These are phyloP conservation scores for Maconellicoccus hirsutus DNA, from an alignment of 1,140 invertebrate genomes.

Conservation along the genomic window DNA sequence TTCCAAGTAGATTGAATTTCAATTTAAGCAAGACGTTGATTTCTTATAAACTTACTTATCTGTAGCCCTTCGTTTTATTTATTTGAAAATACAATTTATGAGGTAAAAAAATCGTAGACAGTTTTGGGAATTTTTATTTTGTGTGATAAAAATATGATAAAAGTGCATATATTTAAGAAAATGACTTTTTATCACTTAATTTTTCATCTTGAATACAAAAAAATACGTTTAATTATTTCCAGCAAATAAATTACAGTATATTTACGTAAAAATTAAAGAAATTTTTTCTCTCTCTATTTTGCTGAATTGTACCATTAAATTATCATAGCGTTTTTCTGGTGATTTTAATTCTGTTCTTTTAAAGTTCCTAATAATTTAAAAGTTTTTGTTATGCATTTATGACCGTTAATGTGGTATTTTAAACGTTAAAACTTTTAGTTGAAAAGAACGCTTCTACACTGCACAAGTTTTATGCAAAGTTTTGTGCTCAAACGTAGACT, in stretches of 20 bases:
- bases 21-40: too few relatives aligned
- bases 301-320: not conserved
- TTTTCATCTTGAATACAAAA: too few relatives aligned
- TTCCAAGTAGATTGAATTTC: too few relatives aligned
- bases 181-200: too few relatives aligned
- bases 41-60: too few relatives aligned
- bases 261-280: not conserved
- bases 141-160: too few relatives aligned
- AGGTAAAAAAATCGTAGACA: too few relatives aligned
- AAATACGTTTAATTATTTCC: not conserved
- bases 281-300: not conserved
- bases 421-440: not conserved
- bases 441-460: not conserved
- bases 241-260: not conserved
- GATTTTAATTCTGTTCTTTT: not conserved
- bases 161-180: too few relatives aligned
- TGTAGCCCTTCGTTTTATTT: too few relatives aligned
- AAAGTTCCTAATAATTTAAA: not conserved
- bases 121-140: too few relatives aligned
- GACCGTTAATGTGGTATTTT: not conserved
- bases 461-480: not conserved
- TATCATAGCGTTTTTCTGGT: not conserved
- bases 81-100: too few relatives aligned
- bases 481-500: not conserved
- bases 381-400: slow-evolving; percentile 1